Percentiles rank a stretch among this genome's conserved stretches.
Conservation (phyloP, 2,113 vertebrate genomes). For the cattle (Bos taurus) region DNA sequence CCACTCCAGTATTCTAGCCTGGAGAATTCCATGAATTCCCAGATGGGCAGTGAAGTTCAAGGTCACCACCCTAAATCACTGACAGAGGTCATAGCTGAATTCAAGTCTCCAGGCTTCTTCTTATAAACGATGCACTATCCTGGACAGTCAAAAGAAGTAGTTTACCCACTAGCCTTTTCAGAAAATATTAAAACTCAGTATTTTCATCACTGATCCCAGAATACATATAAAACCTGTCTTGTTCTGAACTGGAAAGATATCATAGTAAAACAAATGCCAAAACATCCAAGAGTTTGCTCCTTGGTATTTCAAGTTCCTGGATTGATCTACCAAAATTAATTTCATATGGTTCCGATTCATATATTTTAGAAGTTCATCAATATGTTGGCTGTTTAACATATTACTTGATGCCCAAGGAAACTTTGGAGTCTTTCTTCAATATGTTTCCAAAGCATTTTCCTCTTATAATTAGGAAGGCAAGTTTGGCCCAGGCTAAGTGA, state of each 20-base stretch:
- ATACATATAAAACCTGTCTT: neutral
- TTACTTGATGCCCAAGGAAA: neutral
- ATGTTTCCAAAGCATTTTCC: neutral
- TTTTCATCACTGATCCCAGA: neutral
- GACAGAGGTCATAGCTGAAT: neutral
- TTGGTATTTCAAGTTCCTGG: slow-evolving; percentile 9
- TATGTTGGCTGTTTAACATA: slow-evolving; percentile 22
- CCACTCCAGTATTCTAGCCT: neutral
- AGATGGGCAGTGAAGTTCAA: neutral
- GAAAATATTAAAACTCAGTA: neutral
- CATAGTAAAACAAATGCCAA: neutral
- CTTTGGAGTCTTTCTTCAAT: neutral
- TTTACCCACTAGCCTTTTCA: neutral
- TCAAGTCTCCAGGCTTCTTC: neutral
- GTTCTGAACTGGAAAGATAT: slow-evolving; percentile 7
- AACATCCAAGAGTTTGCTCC: neutral
- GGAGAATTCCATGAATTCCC: neutral
- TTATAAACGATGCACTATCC: neutral
- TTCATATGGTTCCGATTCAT: neutral
- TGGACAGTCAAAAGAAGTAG: neutral
- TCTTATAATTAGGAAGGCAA: slow-evolving; percentile 17
- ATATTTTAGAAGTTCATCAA: neutral
- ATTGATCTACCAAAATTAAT: slow-evolving; percentile 27
- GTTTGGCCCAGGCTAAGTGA: neutral
- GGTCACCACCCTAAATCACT: neutral